A percentile compares a stretch with the other conserved stretches of the same genome.
Conservation (phyloP, 2,797 vertebrate species). For the Crocodylus rhombifer region DNA sequence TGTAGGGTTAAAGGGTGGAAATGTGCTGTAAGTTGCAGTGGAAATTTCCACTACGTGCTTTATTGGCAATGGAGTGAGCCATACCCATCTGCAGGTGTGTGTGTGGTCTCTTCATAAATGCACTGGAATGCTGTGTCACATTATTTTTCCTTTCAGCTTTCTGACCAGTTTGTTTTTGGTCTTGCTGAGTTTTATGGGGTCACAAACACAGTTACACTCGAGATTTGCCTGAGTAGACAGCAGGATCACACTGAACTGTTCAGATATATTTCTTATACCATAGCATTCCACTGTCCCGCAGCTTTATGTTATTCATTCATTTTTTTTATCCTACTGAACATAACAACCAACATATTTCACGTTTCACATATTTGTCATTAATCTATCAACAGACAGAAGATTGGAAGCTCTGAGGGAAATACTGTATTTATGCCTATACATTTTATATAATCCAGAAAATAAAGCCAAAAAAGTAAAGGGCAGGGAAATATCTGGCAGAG, state of each 20-base stretch:
- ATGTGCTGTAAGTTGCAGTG: constrained; percentile 68
- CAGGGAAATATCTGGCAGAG: background rate
- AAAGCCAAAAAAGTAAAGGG: background rate
- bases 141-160: constrained; percentile 49
- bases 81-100: constrained; percentile 3
- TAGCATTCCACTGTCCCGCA: background rate
- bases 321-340: background rate
- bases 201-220: background rate
- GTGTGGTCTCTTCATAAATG: constrained; percentile 59
- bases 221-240: background rate
- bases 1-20: constrained; percentile 71
- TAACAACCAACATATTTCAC: background rate
- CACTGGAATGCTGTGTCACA: constrained; percentile 57
- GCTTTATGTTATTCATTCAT: background rate
- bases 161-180: constrained; percentile 11
- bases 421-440: background rate
- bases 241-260: background rate
- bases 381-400: background rate
- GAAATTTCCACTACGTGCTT: constrained; percentile 79
- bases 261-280: background rate
- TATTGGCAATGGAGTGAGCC: constrained; percentile 63
- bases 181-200: constrained; percentile 36
- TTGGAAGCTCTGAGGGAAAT: too few species aligned
- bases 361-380: background rate
- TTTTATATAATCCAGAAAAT: background rate